A percentile compares a stretch with the other conserved stretches of the same genome.
These are phyloP conservation scores for Serinus canaria DNA, from an alignment of 2,113 vertebrate species.

Conservation along the genomic window DNA sequence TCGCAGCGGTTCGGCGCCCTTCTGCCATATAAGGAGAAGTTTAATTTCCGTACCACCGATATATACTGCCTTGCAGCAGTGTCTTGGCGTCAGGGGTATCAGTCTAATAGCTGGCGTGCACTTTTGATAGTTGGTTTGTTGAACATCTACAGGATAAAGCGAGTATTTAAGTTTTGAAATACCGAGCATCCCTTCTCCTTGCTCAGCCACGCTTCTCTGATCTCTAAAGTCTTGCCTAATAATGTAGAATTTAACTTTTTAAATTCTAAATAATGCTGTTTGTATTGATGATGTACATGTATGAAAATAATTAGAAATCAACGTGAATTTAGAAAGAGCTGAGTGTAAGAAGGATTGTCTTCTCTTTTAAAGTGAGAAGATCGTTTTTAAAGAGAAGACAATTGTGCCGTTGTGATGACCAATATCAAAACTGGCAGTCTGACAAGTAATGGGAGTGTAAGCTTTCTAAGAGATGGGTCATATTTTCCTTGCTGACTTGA, in stretches of 20 bases:
- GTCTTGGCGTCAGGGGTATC: fast-evolving
- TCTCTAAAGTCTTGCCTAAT: not conserved
- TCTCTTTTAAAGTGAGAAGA: not conserved
- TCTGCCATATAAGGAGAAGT: not conserved
- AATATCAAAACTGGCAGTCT: not conserved
- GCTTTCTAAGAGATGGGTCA: not conserved
- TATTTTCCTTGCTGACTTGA: not conserved
- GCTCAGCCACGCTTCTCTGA: not conserved
- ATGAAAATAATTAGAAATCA: too few relatives aligned
- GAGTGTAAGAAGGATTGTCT: not conserved
- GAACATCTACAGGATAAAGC: not conserved
- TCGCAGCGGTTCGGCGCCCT: not conserved
- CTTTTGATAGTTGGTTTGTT: not conserved
- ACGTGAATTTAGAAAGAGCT: not conserved
- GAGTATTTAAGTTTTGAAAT: not conserved
- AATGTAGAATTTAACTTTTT: not conserved
- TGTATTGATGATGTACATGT: not conserved
- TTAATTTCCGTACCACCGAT: fast-evolving
- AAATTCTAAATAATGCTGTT: not conserved
- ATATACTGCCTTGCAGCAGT: not conserved
- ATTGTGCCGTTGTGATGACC: not conserved
- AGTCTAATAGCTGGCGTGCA: not conserved
- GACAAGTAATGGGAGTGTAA: not conserved
- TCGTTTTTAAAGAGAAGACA: not conserved
- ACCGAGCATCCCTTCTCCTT: not conserved